These are phyloP conservation scores for Chaitophorus viminalis DNA, from an alignment of 2,888 invertebrate genomes.

Conservation along the genomic window DNA sequence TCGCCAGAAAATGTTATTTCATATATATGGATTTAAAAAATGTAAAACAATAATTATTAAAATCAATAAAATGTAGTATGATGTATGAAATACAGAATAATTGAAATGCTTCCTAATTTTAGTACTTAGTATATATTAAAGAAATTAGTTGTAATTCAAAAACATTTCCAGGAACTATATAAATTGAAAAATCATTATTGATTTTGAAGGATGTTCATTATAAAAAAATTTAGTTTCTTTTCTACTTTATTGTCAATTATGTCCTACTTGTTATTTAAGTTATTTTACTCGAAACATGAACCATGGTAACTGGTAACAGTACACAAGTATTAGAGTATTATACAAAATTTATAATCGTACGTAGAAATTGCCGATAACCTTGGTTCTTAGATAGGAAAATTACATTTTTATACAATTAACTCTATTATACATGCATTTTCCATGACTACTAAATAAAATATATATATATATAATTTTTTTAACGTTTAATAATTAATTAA, in stretches of 20 bases:
- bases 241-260: not conserved
- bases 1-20: no score
- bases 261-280: conserved; percentile 35
- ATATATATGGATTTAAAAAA: not conserved
- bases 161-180: not conserved
- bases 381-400: not conserved
- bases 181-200: conserved; percentile 18
- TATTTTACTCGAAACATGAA: conserved; percentile 11
- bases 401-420: not conserved
- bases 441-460: not conserved
- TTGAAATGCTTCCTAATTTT: not conserved
- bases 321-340: no score
- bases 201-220: conserved; percentile 16
- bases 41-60: not conserved
- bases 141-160: not conserved
- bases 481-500: no score
- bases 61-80: not conserved
- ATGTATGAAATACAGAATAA: not conserved
- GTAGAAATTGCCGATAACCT: not conserved
- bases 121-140: no score
- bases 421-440: not conserved
- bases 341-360: not conserved
- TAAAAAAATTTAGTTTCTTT: conserved; percentile 26
- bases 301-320: not conserved
- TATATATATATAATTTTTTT: no score